Percentiles rank a stretch among this genome's conserved stretches.
phyloP scores from a whole-genome alignment of 2,113 vertebrate species.

The Fregetta grallaria region DNA sequence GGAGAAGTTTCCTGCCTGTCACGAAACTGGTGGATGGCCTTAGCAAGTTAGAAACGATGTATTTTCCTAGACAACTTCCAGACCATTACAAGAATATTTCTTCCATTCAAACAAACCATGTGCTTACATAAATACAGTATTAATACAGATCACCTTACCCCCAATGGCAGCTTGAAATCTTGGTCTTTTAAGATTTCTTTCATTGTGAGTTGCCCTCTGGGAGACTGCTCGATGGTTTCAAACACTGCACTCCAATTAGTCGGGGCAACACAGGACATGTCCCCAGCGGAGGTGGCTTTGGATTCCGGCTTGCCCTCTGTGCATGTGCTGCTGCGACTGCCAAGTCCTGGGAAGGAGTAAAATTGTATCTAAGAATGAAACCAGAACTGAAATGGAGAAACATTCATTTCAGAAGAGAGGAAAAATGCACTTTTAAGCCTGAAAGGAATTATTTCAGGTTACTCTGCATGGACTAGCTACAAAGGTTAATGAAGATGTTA shows the following conservation, averaged over 20 bases:
- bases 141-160: constrained; percentile 1
- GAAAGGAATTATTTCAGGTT: not conserved
- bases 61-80: not conserved
- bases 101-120: not conserved
- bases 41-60: not conserved
- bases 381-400: not conserved
- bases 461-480: not conserved
- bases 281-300: not conserved
- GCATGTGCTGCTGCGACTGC: not conserved
- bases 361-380: not conserved
- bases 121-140: not conserved
- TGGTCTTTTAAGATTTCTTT: constrained; percentile 14
- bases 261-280: not conserved
- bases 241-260: constrained; percentile 65
- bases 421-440: not conserved
- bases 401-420: not conserved
- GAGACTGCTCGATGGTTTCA: constrained; percentile 34
- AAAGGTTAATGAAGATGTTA: not conserved
- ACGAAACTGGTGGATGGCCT: not conserved
- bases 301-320: not conserved
- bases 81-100: not conserved
- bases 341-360: not conserved
- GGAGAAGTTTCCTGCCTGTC: not conserved
- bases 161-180: not conserved
- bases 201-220: constrained; percentile 30